Evolutionary conservation across 1,140 invertebrate genomes (phyloP).

Genomic region (Hylaeus volcanicus): DNA sequence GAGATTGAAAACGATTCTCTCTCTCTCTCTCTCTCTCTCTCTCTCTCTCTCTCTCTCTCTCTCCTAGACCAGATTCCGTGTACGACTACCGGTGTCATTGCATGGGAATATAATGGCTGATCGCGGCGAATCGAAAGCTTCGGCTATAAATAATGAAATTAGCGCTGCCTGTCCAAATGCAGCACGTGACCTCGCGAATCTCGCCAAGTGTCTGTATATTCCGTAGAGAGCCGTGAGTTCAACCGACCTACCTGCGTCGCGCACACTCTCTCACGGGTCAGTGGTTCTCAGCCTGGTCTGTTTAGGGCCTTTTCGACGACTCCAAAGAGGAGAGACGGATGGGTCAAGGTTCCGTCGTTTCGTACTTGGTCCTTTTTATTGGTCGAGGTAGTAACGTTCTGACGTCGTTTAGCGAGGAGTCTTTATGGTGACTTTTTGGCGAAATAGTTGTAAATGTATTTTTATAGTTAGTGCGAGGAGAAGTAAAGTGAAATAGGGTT

Average conservation of each 20-base stretch:
- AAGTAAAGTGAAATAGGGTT: too few species aligned
- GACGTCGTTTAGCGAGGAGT: too few species aligned
- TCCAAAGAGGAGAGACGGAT: background rate
- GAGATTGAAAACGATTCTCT: background rate
- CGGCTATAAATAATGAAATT: constrained; percentile 75
- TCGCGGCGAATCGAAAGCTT: constrained; percentile 65
- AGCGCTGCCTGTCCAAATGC: constrained; percentile 69
- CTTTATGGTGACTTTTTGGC: too few species aligned
- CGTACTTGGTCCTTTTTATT: too few species aligned
- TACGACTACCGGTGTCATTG: constrained; percentile 30
- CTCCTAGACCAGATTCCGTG: background rate
- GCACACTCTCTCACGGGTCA: constrained; percentile 63
- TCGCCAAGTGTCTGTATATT: constrained; percentile 74
- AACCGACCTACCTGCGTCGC: constrained; percentile 74
- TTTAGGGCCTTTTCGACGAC: background rate
- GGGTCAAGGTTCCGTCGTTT: background rate
- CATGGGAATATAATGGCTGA: constrained; percentile 62
- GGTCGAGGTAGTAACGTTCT: too few species aligned
- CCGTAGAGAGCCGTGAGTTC: constrained; percentile 72
- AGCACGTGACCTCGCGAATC: constrained; percentile 72
- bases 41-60: background rate
- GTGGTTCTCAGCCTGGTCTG: constrained; percentile 56
- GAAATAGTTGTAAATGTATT: too few species aligned
- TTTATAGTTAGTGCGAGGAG: too few species aligned
- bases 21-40: background rate